phyloP scores from a whole-genome alignment of 1,140 invertebrate genomes.

The Tyrophagus putrescentiae region DNA sequence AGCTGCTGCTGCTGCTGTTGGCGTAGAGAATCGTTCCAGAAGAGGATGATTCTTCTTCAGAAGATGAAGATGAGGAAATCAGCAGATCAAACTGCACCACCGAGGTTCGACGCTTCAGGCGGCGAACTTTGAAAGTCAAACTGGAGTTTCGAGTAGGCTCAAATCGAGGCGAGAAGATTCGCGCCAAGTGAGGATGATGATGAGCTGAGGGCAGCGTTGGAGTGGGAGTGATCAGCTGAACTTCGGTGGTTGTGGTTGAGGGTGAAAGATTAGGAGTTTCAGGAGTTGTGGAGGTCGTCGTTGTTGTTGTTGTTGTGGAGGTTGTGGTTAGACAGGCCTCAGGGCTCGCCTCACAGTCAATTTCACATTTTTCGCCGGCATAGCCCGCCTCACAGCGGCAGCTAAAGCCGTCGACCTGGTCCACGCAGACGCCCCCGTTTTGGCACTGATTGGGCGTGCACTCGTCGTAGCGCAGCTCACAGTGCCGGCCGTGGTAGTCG shows the following conservation, averaged over 20 bases:
- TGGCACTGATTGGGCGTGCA: slow-evolving; percentile 71
- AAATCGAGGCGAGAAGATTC: background rate
- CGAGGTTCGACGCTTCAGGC: background rate
- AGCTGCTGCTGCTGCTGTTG: too few relatives aligned
- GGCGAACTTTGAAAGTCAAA: background rate
- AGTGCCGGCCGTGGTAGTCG: slow-evolving; percentile 69
- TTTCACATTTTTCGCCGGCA: slow-evolving; percentile 75
- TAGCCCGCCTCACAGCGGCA: slow-evolving; percentile 49
- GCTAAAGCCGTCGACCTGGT: slow-evolving; percentile 77
- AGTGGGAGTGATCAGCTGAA: background rate
- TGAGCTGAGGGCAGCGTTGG: background rate
- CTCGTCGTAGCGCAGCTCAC: slow-evolving; percentile 68
- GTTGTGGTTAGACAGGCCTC: background rate
- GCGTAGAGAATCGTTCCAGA: background rate
- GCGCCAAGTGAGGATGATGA: background rate
- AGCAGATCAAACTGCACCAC: background rate
- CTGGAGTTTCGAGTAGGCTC: background rate
- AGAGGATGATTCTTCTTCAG: background rate
- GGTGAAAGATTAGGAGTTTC: background rate
- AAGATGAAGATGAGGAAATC: too few relatives aligned
- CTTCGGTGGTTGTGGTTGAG: background rate
- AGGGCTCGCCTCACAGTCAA: slow-evolving; percentile 26
- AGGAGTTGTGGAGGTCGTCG: background rate
- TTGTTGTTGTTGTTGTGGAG: background rate
- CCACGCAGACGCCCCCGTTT: slow-evolving; percentile 80